Conservation (phyloP, 2,113 vertebrate genomes). For the Amphiprion ocellaris region DNA sequence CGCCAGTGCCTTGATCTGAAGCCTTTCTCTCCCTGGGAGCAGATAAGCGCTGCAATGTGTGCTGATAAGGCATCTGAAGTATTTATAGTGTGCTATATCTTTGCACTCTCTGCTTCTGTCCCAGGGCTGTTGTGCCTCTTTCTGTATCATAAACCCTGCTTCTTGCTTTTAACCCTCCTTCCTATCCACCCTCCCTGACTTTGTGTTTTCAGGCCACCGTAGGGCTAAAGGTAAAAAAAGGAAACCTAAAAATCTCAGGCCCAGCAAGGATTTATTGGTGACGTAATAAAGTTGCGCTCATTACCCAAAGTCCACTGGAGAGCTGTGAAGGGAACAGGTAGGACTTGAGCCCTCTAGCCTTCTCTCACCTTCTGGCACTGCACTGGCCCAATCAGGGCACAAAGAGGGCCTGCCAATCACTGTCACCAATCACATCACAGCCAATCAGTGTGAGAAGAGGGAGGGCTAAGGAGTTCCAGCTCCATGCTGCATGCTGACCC, state of each 20-base stretch:
- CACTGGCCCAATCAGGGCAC: conserved; percentile 67
- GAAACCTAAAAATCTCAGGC: conserved; percentile 95
- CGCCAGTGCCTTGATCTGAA: conserved; percentile 73
- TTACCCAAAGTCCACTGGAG: conserved; percentile 81
- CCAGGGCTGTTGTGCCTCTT: conserved; percentile 61
- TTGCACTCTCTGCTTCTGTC: conserved; percentile 71
- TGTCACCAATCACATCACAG: conserved; percentile 67
- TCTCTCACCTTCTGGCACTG: conserved; percentile 65
- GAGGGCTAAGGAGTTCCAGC: conserved; percentile 54
- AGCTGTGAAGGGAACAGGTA: conserved; percentile 93
- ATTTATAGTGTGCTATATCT: conserved; percentile 83
- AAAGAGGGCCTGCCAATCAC: conserved; percentile 70
- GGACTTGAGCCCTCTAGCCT: conserved; percentile 78
- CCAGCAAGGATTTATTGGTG: conserved; percentile 86
- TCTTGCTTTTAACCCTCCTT: conserved; percentile 82
- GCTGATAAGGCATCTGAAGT: conserved; percentile 85
- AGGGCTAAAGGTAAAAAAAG: conserved; percentile 97
- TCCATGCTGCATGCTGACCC: conserved; percentile 77
- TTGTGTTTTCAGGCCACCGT: conserved; percentile 96
- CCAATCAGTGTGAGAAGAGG: conserved; percentile 68
- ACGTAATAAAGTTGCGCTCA: conserved; percentile 87
- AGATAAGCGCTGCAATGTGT: conserved; percentile 75
- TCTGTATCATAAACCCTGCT: conserved; percentile 80
- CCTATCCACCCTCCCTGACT: conserved; percentile 87
- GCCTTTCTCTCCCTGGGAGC: conserved; percentile 75